phyloP scores from a whole-genome alignment of 2,113 vertebrate genomes.

The Chaetops frenatus region DNA sequence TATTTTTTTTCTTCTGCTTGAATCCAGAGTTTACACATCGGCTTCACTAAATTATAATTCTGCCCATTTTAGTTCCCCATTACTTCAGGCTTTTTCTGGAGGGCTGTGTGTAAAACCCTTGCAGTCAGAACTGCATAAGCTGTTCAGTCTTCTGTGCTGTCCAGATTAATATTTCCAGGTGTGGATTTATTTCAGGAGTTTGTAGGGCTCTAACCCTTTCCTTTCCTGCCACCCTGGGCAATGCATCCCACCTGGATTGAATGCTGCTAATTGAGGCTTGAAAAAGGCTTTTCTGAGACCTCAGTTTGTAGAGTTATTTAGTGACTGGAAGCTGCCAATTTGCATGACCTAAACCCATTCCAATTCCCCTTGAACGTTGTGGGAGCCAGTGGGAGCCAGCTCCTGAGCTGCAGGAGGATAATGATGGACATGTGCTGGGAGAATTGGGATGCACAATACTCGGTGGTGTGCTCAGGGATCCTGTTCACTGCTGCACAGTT shows the following conservation, averaged over 20 bases:
- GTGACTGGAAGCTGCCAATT: not conserved
- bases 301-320: not conserved
- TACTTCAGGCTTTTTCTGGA: not conserved
- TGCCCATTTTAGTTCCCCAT: not conserved
- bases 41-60: not conserved
- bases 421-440: not conserved
- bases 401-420: accelerated
- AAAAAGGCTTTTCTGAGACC: not conserved
- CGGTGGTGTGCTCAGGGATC: accelerated
- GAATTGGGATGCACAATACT: accelerated
- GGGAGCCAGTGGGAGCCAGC: accelerated
- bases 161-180: not conserved
- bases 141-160: not conserved
- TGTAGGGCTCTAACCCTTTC: not conserved
- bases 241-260: not conserved
- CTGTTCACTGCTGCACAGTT: accelerated
- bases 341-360: not conserved
- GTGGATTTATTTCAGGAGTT: not conserved
- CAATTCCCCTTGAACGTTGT: accelerated
- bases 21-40: not conserved
- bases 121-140: not conserved
- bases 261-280: not conserved
- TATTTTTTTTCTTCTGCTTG: not conserved
- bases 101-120: not conserved
- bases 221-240: not conserved